A percentile compares a stretch with the other conserved stretches of the same genome.
Conservation (phyloP, 2,888 invertebrate species). For the Lordiphosa fenestrarum region DNA sequence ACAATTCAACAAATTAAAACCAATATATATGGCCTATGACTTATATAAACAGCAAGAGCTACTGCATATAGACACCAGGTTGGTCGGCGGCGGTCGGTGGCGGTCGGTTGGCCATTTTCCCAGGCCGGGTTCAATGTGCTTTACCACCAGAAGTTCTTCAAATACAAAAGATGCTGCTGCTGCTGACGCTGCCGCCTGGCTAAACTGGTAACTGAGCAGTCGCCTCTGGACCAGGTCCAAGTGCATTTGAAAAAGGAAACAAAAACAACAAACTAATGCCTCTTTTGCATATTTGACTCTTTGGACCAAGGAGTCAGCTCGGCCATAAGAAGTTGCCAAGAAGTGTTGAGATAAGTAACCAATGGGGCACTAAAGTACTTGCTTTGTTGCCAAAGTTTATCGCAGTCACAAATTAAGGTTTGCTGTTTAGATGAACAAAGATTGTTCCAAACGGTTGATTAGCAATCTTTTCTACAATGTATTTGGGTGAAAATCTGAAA, state of each 20-base stretch:
- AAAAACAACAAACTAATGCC: constrained; percentile 8
- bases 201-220: constrained; percentile 39
- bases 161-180: constrained; percentile 6
- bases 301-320: constrained; percentile 2
- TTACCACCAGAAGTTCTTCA: constrained; percentile 35
- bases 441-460: no score
- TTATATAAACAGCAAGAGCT: constrained; percentile 24
- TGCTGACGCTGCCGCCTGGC: neutral
- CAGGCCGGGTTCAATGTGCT: constrained; percentile 66
- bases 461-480: no score
- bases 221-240: constrained; percentile 18
- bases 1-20: constrained; percentile 51
- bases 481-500: no score
- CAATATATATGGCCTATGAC: constrained; percentile 37
- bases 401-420: constrained; percentile 26
- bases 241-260: constrained; percentile 7
- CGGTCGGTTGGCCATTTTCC: constrained; percentile 1
- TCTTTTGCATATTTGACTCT: constrained; percentile 13
- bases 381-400: constrained; percentile 27
- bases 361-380: constrained; percentile 29
- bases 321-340: constrained; percentile 1
- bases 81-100: constrained; percentile 14
- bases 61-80: constrained; percentile 4
- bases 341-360: constrained; percentile 29
- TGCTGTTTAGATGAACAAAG: no score